These are phyloP conservation scores for Harmothoe impar DNA, from an alignment of 2,888 invertebrate genomes.

Conservation along the genomic window DNA sequence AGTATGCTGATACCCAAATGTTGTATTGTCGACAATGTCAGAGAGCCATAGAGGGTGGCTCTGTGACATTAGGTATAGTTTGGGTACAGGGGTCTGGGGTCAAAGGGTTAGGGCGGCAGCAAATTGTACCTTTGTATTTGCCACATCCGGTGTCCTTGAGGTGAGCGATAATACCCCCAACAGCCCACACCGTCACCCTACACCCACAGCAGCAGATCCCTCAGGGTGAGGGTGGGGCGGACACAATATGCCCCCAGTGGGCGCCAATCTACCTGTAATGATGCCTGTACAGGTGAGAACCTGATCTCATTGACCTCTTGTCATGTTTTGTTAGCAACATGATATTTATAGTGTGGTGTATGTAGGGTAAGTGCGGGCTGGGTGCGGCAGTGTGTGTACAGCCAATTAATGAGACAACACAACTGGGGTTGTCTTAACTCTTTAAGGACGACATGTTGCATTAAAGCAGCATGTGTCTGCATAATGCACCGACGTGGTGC, in stretches of 20 bases:
- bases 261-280: not conserved
- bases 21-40: too few relatives aligned
- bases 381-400: too few relatives aligned
- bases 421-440: too few relatives aligned
- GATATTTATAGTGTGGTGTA: constrained; percentile 1
- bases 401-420: too few relatives aligned
- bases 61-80: too few relatives aligned
- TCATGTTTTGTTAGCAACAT: not conserved
- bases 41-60: too few relatives aligned
- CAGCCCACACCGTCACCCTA: not conserved
- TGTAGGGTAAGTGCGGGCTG: too few relatives aligned
- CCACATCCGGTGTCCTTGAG: constrained; percentile 3
- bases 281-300: not conserved
- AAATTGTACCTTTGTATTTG: not conserved
- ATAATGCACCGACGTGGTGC: too few relatives aligned
- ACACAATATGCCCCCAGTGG: not conserved
- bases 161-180: constrained; percentile 10
- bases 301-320: not conserved
- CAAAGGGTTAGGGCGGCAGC: not conserved
- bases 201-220: not conserved
- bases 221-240: not conserved
- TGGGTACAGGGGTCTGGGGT: too few relatives aligned
- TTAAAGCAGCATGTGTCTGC: too few relatives aligned
- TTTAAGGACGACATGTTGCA: too few relatives aligned
- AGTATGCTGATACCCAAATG: too few relatives aligned